Evolutionary conservation across 2,888 invertebrate genomes (phyloP), one percentile per base, ranked within the genome.

Genomic region (Galerucella nymphaeae): DNA sequence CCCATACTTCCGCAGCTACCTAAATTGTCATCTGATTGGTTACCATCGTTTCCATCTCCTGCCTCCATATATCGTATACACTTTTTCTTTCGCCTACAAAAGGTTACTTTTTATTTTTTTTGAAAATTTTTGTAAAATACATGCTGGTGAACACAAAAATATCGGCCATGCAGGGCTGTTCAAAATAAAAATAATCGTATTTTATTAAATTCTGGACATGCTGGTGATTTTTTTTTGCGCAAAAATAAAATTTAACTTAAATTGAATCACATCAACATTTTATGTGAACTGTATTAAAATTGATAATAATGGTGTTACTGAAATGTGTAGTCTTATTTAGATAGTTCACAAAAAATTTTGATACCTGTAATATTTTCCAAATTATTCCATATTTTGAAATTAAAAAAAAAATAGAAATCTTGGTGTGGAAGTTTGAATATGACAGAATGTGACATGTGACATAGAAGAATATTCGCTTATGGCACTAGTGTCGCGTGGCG

Each of bases 61-160:
- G 94, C 93, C 89, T 96, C 96, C 93, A 96, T 94, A 90, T 97
- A 97, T 82, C 97, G 94, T 85, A 97, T 95, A 90, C 97, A 97
- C 89, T 97, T 97, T 89, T 97, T 97, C 92, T 97, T 97, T 90
- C 97, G 96, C 90, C 96, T 97, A 90, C 6, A 90, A 69, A 67
- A 61, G 48, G 57, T 38, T 11, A 65, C 59, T 30, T 61, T 53
- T 16, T 16, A 61, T 71, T 58, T 71, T 65, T 69, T 61, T 72
- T 38, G 68, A 57, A 42, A 42, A 30, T 50, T 61, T 58, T 41
- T 41, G 66, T 14, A 45, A n/a, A 61, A 64, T 58, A 59, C 73
- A 69, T 53, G 69, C 62, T 20, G 20, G 38, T n/a, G 10, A 42
- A 55, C 23, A 59, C 18, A 23, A 58, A 55, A 48, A 66, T 48